Evolutionary conservation across 1,140 invertebrate genomes (phyloP).

Genomic region (Brachionus asplanchnoidis): DNA sequence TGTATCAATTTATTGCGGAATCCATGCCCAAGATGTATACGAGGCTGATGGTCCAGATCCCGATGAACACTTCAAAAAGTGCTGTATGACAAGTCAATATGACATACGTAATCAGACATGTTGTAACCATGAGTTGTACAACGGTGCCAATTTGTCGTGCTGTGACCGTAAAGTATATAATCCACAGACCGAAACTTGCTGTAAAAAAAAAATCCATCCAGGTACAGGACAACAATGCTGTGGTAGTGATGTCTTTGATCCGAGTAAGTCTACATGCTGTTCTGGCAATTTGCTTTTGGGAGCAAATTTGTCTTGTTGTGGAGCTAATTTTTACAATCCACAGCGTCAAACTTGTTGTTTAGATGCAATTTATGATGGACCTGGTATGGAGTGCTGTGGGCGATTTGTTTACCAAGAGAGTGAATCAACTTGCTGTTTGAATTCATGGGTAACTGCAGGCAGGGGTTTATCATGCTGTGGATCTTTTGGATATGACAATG

Average conservation of each 20-base stretch:
- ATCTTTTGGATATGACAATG: neutral
- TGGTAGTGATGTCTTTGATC: neutral
- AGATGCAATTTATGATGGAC: neutral
- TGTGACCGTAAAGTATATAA: neutral
- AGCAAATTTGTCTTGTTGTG: neutral
- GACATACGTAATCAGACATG: conserved; percentile 1
- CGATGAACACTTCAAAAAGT: neutral
- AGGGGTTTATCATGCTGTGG: neutral
- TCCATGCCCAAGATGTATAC: neutral
- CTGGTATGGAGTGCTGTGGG: neutral
- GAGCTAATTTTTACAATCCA: neutral
- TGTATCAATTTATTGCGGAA: neutral
- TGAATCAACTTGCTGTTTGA: neutral
- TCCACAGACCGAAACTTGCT: neutral
- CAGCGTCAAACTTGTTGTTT: neutral
- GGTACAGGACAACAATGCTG: neutral
- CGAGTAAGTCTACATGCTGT: neutral
- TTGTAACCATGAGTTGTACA: neutral
- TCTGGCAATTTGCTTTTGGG: neutral
- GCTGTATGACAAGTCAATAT: neutral
- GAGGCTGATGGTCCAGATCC: neutral
- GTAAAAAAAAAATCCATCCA: neutral
- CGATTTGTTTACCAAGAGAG: neutral
- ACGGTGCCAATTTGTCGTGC: neutral
- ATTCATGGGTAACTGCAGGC: neutral